Evolutionary conservation across 2,797 vertebrate species (phyloP).

Genomic region (Sarcophilus harrisii): DNA sequence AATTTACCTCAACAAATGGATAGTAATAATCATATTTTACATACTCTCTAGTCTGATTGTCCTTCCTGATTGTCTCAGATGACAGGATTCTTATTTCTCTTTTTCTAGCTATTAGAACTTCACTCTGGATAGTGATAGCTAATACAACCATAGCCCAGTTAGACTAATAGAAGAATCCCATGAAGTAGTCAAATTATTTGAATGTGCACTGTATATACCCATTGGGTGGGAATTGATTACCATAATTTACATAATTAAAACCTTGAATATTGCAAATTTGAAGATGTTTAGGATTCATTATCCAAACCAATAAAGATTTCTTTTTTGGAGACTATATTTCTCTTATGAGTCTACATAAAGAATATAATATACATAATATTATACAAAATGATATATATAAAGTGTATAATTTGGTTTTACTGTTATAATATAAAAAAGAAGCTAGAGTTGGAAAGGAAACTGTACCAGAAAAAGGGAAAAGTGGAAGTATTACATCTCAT

Average conservation of each 20-base stretch:
- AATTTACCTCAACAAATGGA: neutral
- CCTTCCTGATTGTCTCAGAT: neutral
- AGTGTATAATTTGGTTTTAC: too few species aligned
- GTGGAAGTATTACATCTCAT: too few species aligned
- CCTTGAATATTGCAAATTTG: neutral
- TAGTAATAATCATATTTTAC: neutral
- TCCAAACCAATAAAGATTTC: neutral
- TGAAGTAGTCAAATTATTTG: neutral
- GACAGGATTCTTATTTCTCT: neutral
- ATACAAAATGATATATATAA: too few species aligned
- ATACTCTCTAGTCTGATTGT: neutral
- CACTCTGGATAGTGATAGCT: neutral
- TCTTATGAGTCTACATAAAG: too few species aligned
- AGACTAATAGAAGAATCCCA: neutral
- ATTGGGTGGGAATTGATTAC: neutral
- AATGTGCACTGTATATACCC: neutral
- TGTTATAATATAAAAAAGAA: too few species aligned
- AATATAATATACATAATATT: too few species aligned
- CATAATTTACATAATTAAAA: neutral
- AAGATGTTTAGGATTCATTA: neutral
- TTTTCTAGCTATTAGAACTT: neutral
- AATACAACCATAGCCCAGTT: neutral
- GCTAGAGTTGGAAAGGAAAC: too few species aligned
- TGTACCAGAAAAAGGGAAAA: too few species aligned
- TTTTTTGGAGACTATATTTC: too few species aligned